A percentile compares a stretch with the other conserved stretches of the same genome.
Evolutionary conservation across 2,113 vertebrate genomes (phyloP).

Genomic region (Oenanthe oenanthe): DNA sequence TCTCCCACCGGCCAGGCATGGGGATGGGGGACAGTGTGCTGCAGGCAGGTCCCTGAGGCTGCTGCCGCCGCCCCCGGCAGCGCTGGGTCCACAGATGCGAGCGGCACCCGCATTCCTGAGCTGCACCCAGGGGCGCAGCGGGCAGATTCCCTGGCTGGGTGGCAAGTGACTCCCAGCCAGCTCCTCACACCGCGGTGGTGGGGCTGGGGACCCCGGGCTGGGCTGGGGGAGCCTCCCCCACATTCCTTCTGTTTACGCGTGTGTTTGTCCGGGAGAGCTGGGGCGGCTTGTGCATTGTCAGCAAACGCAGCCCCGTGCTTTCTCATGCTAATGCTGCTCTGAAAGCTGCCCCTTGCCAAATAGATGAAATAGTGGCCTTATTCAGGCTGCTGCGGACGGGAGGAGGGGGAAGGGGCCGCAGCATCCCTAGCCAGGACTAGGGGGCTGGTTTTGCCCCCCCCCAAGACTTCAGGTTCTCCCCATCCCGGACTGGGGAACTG

Average conservation of each 20-base stretch:
- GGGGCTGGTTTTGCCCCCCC: background rate
- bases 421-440: background rate
- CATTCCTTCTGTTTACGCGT: conserved; percentile 96
- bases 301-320: conserved; percentile 89
- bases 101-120: background rate
- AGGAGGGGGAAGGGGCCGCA: conserved; percentile 55
- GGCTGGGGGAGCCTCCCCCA: conserved; percentile 36
- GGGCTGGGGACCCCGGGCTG: background rate
- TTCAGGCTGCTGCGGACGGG: conserved; percentile 82
- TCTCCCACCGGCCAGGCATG: too few relatives aligned
- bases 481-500: background rate
- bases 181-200: background rate
- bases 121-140: background rate
- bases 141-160: background rate
- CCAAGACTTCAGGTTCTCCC: background rate
- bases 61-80: fast-evolving
- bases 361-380: conserved; percentile 93
- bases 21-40: background rate
- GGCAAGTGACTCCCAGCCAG: background rate
- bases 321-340: conserved; percentile 94
- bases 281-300: conserved; percentile 88
- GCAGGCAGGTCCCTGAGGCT: background rate
- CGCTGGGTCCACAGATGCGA: fast-evolving
- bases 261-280: conserved; percentile 92
- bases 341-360: conserved; percentile 92